Conservation (phyloP, 2,797 vertebrate genomes). For the Darevskia nairensis region DNA sequence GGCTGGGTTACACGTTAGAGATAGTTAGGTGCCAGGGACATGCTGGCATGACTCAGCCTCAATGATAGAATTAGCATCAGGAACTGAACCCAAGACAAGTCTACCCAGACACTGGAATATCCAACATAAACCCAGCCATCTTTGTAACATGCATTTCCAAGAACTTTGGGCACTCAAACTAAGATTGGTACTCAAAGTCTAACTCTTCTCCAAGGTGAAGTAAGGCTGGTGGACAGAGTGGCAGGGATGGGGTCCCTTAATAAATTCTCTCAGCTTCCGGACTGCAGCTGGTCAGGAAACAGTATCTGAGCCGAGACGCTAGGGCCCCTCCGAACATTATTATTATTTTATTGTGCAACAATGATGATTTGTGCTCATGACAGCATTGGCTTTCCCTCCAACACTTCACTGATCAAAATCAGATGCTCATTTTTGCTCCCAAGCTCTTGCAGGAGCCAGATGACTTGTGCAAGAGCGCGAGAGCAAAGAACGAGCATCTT, state of each 20-base stretch:
- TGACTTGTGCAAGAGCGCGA: too few species aligned
- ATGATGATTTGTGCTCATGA: too few species aligned
- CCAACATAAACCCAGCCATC: background rate
- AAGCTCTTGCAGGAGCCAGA: too few species aligned
- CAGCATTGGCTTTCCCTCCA: too few species aligned
- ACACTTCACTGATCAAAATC: too few species aligned
- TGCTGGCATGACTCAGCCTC: background rate
- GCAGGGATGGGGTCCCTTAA: background rate
- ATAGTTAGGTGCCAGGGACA: too few species aligned
- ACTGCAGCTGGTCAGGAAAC: background rate
- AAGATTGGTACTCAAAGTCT: background rate
- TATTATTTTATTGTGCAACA: too few species aligned
- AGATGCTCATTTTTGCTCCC: too few species aligned
- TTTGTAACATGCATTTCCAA: background rate
- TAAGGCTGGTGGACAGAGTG: background rate
- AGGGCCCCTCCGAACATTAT: background rate
- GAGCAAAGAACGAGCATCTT: too few species aligned
- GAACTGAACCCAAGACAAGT: background rate
- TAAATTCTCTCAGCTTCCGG: background rate
- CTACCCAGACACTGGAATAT: background rate
- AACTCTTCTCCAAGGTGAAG: background rate
- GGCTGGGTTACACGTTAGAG: background rate
- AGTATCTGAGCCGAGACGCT: background rate
- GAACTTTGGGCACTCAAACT: background rate
- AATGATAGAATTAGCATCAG: too few species aligned